phyloP scores from a whole-genome alignment of 2,888 invertebrate species.

The Hydraecia micacea region DNA sequence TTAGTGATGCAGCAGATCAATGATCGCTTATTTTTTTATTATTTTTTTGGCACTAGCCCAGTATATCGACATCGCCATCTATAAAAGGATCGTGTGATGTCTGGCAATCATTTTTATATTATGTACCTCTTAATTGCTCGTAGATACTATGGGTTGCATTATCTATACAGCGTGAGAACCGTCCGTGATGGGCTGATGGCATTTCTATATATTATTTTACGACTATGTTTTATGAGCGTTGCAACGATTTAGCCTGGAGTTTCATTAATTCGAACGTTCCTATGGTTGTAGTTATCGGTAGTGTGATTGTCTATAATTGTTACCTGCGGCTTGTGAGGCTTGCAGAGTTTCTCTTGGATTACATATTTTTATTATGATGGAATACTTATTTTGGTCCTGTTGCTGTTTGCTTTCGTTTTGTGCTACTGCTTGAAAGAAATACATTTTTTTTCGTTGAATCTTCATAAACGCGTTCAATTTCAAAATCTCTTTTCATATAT shows the following conservation, averaged over 20 bases:
- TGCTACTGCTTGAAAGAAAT: background rate
- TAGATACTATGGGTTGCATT: constrained; percentile 68
- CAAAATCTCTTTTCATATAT: background rate
- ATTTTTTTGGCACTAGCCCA: constrained; percentile 72
- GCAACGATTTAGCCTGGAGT: constrained; percentile 60
- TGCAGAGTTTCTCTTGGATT: constrained; percentile 11
- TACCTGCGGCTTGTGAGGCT: constrained; percentile 27
- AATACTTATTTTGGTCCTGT: constrained; percentile 1
- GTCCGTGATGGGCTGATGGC: constrained; percentile 60
- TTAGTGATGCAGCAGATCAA: constrained; percentile 66
- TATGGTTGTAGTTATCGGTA: constrained; percentile 59
- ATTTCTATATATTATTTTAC: constrained; percentile 67
- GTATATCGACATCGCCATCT: constrained; percentile 72
- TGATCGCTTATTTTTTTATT: constrained; percentile 69
- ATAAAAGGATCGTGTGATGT: constrained; percentile 71
- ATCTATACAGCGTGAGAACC: constrained; percentile 68
- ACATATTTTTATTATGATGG: constrained; percentile 35
- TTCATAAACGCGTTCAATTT: no score
- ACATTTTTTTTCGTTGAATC: background rate
- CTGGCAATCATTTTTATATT: constrained; percentile 75
- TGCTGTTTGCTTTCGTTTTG: constrained; percentile 1
- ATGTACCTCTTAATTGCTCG: constrained; percentile 70
- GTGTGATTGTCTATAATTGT: constrained; percentile 52
- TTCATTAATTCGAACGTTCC: constrained; percentile 63
- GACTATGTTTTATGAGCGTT: constrained; percentile 65